Base-by-base conservation (phyloP, 2,797 vertebrate genomes). In the Gambelia wislizenii region DNA sequence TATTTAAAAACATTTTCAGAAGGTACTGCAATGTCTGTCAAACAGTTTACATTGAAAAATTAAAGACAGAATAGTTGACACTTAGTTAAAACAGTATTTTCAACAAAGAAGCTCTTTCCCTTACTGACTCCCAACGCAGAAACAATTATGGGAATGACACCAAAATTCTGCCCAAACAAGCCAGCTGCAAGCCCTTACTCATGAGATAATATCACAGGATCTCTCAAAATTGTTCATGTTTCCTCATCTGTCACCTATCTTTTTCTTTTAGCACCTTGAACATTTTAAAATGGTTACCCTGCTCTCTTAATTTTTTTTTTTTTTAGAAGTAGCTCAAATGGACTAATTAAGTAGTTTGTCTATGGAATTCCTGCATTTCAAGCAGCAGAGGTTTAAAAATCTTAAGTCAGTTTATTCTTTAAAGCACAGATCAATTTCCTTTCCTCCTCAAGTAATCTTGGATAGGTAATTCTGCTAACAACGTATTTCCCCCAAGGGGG, bases 1-100 rank as follows among this genome's bases (percentile, higher is more conserved):
- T 93, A 90, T 89, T 93, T 87, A 95, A 72, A 92, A 89, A 87
- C 78, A 95, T 44, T 52, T 16, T 92, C 72, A 93, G 25, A 59
- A 91, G 49, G 90, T 91, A 39, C 91, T 44, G 61, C 90, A 91
- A 47, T 89, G 14, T 78, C 91, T 90, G 90, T 85, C 80, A 92
- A 76, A 94, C 25, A 90, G 25, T 90, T 93, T 83, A 90, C 88
- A 84, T 56, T 92, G 72, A 88, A 74, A 91, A 87, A 84, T 2
- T 47, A 86, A 82, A 84, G 2, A 91, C 74, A 86, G 91, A 92
- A 72, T 54, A 22, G 44, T 89, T 88, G 78, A 44, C 80, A 74
- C 25, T 88, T 83, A 64, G 0, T 85, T 27, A 83, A 89, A 33
- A 49, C 39, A 69, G n/a, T 30, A 36, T 86, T 94, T 89, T 83